Conservation (phyloP, 2,888 invertebrate genomes). For the Troilus luridus region DNA sequence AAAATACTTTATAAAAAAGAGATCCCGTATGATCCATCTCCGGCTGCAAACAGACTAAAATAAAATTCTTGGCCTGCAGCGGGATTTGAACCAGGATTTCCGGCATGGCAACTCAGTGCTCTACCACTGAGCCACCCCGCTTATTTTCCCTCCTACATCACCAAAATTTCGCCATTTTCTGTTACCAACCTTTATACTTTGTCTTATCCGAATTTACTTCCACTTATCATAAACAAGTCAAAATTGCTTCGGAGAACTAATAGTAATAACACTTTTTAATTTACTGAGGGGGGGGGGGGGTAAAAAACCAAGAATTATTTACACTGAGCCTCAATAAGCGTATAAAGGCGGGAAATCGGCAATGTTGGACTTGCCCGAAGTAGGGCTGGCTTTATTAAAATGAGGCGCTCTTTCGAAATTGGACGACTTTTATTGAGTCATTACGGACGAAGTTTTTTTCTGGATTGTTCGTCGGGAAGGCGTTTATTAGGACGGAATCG, state of each 20-base stretch:
- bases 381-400: not conserved
- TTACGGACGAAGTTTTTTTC: not conserved
- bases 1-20: too few species aligned
- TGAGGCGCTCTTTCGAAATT: not conserved
- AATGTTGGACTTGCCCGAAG: not conserved
- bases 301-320: not conserved
- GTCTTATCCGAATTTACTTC: too few species aligned
- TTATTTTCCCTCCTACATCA: too few species aligned
- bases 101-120: too few species aligned
- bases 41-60: too few species aligned
- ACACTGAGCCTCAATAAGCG: not conserved
- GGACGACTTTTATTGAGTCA: not conserved
- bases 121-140: too few species aligned
- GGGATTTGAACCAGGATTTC: too few species aligned
- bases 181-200: too few species aligned
- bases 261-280: not conserved
- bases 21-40: too few species aligned
- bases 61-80: too few species aligned
- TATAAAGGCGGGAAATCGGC: not conserved
- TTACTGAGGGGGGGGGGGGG: not conserved
- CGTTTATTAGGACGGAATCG: not conserved
- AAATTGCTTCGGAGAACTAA: not conserved
- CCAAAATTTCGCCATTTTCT: too few species aligned
- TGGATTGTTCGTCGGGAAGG: not conserved
- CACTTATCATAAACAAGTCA: too few species aligned